Evolutionary conservation across 2,797 vertebrate genomes (phyloP).

Genomic region (Mallotus villosus): DNA sequence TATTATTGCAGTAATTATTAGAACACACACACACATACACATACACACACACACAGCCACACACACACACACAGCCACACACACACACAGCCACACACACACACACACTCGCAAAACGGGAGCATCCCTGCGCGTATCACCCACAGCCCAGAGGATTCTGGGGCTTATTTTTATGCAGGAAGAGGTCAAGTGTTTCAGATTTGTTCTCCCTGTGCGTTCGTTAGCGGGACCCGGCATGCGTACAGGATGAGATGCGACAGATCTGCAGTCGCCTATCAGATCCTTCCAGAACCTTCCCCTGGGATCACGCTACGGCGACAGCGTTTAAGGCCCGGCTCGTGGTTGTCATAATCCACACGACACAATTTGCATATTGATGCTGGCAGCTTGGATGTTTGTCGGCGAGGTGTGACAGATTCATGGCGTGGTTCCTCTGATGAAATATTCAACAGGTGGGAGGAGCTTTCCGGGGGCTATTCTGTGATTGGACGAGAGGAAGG

Average conservation of each 20-base stretch:
- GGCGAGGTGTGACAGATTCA: background rate
- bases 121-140: constrained; percentile 65
- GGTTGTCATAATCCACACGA: constrained; percentile 5
- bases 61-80: background rate
- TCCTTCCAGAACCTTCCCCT: constrained; percentile 49
- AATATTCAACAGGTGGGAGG: background rate
- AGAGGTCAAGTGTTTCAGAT: constrained; percentile 74
- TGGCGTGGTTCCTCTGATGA: background rate
- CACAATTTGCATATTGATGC: background rate
- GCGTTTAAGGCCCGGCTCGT: background rate
- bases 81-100: constrained; percentile 12
- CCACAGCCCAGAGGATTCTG: constrained; percentile 65
- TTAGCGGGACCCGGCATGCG: constrained; percentile 60
- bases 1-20: constrained; percentile 71
- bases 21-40: constrained; percentile 21
- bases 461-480: background rate
- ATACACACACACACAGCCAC: background rate
- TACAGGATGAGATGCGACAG: constrained; percentile 66
- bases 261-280: constrained; percentile 56
- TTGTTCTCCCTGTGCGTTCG: constrained; percentile 63
- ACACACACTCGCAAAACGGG: constrained; percentile 32
- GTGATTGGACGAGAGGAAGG: background rate
- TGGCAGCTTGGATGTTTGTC: background rate
- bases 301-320: constrained; percentile 63
- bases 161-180: constrained; percentile 73